A percentile compares a stretch with the other conserved stretches of the same genome.
Evolutionary conservation across 2,797 vertebrate species (phyloP).

Genomic region (Lepilemur septentrionalis): DNA sequence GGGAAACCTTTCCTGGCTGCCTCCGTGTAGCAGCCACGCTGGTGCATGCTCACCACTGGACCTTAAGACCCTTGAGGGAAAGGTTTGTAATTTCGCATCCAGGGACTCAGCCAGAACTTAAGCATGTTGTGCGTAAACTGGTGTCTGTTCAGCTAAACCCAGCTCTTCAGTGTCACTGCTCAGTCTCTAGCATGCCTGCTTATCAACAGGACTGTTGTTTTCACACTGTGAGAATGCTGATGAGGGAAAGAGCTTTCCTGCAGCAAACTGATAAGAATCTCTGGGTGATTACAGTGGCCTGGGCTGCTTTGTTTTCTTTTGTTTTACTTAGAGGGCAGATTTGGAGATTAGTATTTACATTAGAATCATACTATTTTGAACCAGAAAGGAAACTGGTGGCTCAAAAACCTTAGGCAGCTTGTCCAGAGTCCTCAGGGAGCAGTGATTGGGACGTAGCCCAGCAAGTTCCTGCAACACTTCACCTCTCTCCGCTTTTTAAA

Average conservation of each 20-base stretch:
- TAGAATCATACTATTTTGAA: background rate
- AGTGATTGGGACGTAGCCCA: fast-evolving
- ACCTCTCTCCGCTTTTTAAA: background rate
- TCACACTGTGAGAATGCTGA: background rate
- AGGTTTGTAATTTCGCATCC: background rate
- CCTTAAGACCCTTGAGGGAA: background rate
- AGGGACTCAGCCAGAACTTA: background rate
- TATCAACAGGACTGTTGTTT: background rate
- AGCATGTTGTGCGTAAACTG: fast-evolving
- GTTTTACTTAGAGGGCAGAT: background rate
- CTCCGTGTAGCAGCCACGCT: background rate
- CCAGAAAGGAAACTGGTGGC: background rate
- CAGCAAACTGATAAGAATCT: background rate
- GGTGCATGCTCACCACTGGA: background rate
- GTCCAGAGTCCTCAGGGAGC: background rate
- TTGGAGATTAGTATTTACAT: background rate
- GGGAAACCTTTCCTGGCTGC: background rate
- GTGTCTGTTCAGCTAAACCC: background rate
- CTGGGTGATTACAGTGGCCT: background rate
- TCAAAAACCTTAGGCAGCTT: background rate
- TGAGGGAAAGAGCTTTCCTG: background rate
- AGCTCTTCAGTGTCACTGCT: fast-evolving
- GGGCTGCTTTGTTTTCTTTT: background rate
- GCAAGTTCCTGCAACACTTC: background rate
- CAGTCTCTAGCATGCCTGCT: background rate